Percentiles rank a stretch among this genome's conserved stretches.
Conservation (phyloP, 2,113 vertebrate genomes). For the Cryptoleucopteryx plumbea region DNA sequence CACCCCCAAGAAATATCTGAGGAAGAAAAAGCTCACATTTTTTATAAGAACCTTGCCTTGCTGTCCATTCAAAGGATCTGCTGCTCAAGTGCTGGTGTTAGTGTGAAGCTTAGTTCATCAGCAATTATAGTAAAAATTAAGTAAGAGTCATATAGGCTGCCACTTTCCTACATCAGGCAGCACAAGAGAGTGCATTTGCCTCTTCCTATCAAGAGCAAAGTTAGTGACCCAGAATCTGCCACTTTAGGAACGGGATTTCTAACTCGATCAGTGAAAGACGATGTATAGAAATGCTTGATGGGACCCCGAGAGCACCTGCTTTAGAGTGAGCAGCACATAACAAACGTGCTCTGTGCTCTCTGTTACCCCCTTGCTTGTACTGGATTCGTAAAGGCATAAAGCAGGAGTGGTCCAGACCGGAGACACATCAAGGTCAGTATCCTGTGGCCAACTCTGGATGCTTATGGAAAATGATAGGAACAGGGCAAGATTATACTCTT, state of each 20-base stretch:
- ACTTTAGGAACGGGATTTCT: not conserved
- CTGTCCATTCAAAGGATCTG: not conserved
- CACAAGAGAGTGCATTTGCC: not conserved
- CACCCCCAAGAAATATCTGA: not conserved
- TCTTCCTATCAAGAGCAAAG: not conserved
- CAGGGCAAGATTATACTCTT: not conserved
- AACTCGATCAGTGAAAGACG: not conserved
- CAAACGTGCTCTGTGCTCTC: not conserved
- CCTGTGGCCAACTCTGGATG: not conserved
- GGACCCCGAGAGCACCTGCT: not conserved
- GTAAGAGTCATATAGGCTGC: accelerated
- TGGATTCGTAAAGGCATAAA: not conserved
- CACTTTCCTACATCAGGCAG: not conserved
- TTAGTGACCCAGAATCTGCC: not conserved
- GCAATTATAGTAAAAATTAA: not conserved
- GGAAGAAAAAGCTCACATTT: not conserved
- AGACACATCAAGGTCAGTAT: not conserved
- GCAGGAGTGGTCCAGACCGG: not conserved
- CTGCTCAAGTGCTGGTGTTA: not conserved
- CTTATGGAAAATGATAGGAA: not conserved
- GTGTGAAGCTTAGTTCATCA: not conserved
- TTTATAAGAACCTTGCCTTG: not conserved
- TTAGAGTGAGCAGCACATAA: not conserved
- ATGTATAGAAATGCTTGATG: not conserved
- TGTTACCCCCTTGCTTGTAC: not conserved